Base-by-base conservation (phyloP, 2,113 vertebrate species). In the Seriola quinqueradiata region DNA sequence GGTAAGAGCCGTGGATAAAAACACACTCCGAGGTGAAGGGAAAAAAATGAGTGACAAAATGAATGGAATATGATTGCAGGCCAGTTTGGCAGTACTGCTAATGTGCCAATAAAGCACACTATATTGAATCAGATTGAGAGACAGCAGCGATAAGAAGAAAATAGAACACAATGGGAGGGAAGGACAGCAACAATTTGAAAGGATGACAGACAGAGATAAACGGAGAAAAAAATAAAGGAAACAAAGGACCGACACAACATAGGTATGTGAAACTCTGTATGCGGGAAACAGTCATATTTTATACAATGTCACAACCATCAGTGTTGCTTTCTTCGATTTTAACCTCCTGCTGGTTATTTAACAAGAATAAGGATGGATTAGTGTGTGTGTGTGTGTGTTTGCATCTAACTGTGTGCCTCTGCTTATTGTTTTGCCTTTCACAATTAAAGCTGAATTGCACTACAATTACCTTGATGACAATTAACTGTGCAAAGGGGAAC, bases 391-490 rank as follows among this genome's bases (percentile, higher is more conserved):
- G 23, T 46, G 21, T 75, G 85, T 79, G 68, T 81, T 74, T 50
- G 8, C 38, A 55, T 77, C 59, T 75, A 70, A 72, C 72, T 86
- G 42, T 54, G 48, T 19, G 48, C 44, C 46, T 70, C 68, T 65
- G 76, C 75, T 74, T 66, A 76, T 85, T 88, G 75, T 89, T 87
- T 91, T 87, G 75, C 75, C 75, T 78, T 83, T 86, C 50, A 82
- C 79, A 93, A 87, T 88, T 92, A 87, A 87, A 89, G 54, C 76
- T 82, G 61, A 87, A 90, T 88, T 90, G 68, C 77, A 71, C 79
- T 61, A 46, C 84, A 89, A 89, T 88, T 89, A 90, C 55, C 82
- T 48, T 79, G 78, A 79, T 87, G 86, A 66, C 71, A 89, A 88
- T 90, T 84, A 87, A 68, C 75, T 78, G 66, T 61, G 65, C 85